Evolutionary conservation across 2,797 vertebrate species (phyloP).

Genomic region (Xerus rutilus): DNA sequence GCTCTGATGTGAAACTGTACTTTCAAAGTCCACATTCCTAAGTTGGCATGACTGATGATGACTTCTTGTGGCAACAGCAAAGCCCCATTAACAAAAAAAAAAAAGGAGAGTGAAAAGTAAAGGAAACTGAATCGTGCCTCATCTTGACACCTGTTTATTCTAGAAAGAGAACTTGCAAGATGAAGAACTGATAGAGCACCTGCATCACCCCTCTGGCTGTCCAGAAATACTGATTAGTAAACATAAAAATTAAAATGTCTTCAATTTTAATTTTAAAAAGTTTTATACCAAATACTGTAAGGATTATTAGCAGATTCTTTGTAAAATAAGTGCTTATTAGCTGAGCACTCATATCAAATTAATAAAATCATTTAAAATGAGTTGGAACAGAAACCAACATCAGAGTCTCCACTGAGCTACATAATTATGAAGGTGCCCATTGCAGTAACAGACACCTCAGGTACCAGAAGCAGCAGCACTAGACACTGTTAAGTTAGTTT

Average conservation of each 20-base stretch:
- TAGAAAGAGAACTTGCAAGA: conserved; percentile 64
- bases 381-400: conserved; percentile 31
- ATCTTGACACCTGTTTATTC: conserved; percentile 64
- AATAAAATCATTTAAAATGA: conserved; percentile 35
- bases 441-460: conserved; percentile 42
- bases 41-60: conserved; percentile 5
- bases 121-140: conserved; percentile 67
- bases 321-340: conserved; percentile 63
- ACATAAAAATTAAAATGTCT: conserved; percentile 56
- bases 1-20: conserved; percentile 57
- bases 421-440: neutral
- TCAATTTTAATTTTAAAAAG: conserved; percentile 69
- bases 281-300: conserved; percentile 76
- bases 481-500: conserved; percentile 37
- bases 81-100: conserved; percentile 41
- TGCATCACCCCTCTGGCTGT: conserved; percentile 59
- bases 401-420: conserved; percentile 19
- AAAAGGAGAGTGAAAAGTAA: conserved; percentile 49
- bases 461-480: conserved; percentile 58
- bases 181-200: conserved; percentile 57
- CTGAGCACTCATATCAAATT: conserved; percentile 41
- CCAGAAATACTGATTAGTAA: conserved; percentile 30
- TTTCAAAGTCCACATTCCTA: conserved; percentile 45
- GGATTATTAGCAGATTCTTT: conserved; percentile 72
- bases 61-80: conserved; percentile 11